Conservation (phyloP, 2,113 vertebrate species). For the Bubo scandiacus region DNA sequence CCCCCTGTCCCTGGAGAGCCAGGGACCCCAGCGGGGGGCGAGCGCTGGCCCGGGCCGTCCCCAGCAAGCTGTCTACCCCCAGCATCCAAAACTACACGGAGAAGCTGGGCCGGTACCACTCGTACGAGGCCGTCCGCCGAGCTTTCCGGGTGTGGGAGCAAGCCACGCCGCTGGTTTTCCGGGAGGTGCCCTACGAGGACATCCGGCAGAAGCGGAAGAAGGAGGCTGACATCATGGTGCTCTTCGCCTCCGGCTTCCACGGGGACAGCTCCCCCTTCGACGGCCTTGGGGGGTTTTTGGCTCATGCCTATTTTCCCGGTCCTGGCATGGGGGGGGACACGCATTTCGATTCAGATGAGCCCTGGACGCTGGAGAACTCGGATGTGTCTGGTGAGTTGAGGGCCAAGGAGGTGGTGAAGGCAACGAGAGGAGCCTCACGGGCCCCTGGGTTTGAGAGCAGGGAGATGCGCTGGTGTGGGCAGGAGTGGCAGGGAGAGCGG, state of each 20-base stretch:
- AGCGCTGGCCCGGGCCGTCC: not conserved
- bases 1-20: not conserved
- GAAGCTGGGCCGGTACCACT: conserved; percentile 85
- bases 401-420: not conserved
- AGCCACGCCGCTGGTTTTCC: conserved; percentile 86
- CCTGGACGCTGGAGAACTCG: conserved; percentile 88
- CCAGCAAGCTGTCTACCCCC: not conserved
- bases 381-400: conserved; percentile 82
- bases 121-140: conserved; percentile 76
- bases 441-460: not conserved
- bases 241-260: conserved; percentile 95
- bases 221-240: conserved; percentile 90
- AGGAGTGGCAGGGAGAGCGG: not conserved
- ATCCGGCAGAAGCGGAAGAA: conserved; percentile 83
- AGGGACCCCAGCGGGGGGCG: rapidly evolving
- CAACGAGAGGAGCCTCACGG: not conserved
- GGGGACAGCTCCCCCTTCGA: conserved; percentile 97
- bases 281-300: conserved; percentile 90
- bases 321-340: conserved; percentile 93
- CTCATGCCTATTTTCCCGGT: conserved; percentile 94
- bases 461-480: not conserved
- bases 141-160: conserved; percentile 89
- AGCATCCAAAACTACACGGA: conserved; percentile 91
- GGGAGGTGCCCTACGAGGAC: conserved; percentile 82
- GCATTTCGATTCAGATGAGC: conserved; percentile 94